A percentile compares a stretch with the other conserved stretches of the same genome.
Evolutionary conservation across 1,140 invertebrate species (phyloP).

Genomic region (Diachasma alloeum): DNA sequence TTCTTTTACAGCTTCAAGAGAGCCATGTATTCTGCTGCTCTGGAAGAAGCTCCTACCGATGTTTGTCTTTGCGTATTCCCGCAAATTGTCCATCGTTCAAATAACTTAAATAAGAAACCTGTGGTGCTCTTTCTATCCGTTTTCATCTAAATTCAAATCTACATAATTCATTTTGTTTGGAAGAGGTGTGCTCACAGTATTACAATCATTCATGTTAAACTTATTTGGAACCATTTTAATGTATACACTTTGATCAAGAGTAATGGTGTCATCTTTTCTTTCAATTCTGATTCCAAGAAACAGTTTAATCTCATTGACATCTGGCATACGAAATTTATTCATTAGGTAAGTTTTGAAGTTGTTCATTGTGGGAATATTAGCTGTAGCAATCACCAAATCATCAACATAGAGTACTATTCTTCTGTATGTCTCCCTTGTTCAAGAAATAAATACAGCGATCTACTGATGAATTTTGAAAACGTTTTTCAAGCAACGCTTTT

Average conservation of each 20-base stretch:
- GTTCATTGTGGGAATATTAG: not conserved
- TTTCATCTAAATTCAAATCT: conserved; percentile 18
- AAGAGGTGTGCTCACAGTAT: conserved; percentile 21
- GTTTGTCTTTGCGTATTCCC: no score
- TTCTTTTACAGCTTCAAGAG: no score
- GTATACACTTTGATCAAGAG: conserved; percentile 19
- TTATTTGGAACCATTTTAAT: conserved; percentile 20
- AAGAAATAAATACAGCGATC: conserved; percentile 30
- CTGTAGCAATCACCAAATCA: conserved; percentile 26
- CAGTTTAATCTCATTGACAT: conserved; percentile 31
- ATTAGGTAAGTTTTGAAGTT: conserved; percentile 27
- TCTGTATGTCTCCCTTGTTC: not conserved
- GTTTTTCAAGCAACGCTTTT: not conserved
- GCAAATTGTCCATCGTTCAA: no score
- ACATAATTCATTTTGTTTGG: conserved; percentile 23
- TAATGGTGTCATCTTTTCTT: conserved; percentile 9
- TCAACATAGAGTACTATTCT: conserved; percentile 29
- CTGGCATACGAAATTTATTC: conserved; percentile 22
- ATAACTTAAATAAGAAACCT: not conserved
- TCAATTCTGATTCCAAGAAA: conserved; percentile 34
- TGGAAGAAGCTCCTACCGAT: no score
- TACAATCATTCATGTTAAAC: conserved; percentile 31
- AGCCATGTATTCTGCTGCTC: no score
- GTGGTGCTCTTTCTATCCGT: not conserved
- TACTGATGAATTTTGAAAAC: conserved; percentile 15